phyloP scores from a whole-genome alignment of 2,888 invertebrate genomes.

The Adelphocoris suturalis region DNA sequence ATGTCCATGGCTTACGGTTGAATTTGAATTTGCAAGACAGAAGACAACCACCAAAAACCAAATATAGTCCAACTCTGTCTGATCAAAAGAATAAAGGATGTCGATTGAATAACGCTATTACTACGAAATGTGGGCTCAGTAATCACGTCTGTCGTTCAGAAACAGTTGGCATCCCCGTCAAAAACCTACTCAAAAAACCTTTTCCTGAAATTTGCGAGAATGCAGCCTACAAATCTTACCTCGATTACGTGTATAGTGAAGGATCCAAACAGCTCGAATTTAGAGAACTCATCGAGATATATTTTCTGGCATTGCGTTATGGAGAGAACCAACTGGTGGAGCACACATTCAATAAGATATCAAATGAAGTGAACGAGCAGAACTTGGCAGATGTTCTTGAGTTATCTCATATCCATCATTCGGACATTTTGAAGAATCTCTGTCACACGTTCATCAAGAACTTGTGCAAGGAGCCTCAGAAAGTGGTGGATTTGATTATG shows the following conservation, averaged over 20 bases:
- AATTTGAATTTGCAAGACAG: too few relatives aligned
- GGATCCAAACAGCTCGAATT: not conserved
- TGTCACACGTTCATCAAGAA: slow-evolving; percentile 1
- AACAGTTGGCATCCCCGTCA: too few relatives aligned
- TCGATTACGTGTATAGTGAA: slow-evolving; percentile 46
- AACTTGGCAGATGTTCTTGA: not conserved
- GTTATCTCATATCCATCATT: not conserved
- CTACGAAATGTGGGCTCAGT: too few relatives aligned
- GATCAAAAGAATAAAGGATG: too few relatives aligned
- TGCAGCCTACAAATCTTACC: slow-evolving; percentile 14
- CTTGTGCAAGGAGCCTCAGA: slow-evolving; percentile 21
- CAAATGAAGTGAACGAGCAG: not conserved
- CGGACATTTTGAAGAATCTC: not conserved
- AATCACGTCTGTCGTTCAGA: too few relatives aligned
- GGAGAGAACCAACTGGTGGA: slow-evolving; percentile 24
- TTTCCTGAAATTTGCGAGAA: not conserved
- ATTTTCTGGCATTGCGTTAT: not conserved
- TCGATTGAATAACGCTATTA: too few relatives aligned
- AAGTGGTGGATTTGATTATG: slow-evolving; percentile 12
- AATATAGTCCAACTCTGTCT: too few relatives aligned
- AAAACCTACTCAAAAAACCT: not conserved
- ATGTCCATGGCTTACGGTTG: too few relatives aligned
- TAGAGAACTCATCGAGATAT: not conserved
- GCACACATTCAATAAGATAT: not conserved
- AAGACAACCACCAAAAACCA: too few relatives aligned